Evolutionary conservation across 2,113 vertebrate genomes (phyloP).

Genomic region (Ciconia boyciana): DNA sequence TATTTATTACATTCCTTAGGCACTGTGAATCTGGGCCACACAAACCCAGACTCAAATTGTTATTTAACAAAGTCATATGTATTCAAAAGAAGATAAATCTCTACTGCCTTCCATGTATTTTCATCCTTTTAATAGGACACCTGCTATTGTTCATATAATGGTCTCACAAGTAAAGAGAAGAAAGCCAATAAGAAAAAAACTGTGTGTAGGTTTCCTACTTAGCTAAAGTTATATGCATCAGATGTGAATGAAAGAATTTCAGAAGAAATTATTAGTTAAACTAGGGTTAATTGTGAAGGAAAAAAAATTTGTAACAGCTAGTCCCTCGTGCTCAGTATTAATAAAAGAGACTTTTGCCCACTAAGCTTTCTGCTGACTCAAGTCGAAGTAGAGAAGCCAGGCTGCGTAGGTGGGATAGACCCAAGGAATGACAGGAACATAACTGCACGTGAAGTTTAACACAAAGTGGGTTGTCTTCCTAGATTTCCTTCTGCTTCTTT

Average conservation of each 20-base stretch:
- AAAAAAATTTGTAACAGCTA: not conserved
- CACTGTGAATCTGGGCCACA: not conserved
- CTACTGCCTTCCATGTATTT: not conserved
- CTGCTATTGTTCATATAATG: not conserved
- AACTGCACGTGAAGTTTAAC: not conserved
- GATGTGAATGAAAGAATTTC: not conserved
- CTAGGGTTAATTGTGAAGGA: not conserved
- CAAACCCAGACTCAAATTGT: not conserved
- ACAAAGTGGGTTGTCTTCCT: not conserved
- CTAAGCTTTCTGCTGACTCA: not conserved
- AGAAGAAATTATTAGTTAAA: not conserved
- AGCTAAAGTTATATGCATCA: not conserved
- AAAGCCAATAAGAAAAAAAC: not conserved
- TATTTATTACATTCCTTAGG: not conserved
- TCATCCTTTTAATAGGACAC: not conserved
- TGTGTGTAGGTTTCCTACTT: not conserved
- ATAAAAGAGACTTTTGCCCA: not conserved
- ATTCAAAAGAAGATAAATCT: not conserved
- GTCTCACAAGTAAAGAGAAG: not conserved
- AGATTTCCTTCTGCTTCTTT: not conserved
- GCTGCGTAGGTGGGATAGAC: not conserved
- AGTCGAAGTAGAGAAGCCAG: not conserved
- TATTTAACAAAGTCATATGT: not conserved
- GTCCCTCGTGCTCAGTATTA: not conserved
- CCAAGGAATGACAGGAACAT: not conserved